These are phyloP conservation scores for Luperina testacea DNA, from an alignment of 2,888 invertebrate genomes.

Conservation along the genomic window DNA sequence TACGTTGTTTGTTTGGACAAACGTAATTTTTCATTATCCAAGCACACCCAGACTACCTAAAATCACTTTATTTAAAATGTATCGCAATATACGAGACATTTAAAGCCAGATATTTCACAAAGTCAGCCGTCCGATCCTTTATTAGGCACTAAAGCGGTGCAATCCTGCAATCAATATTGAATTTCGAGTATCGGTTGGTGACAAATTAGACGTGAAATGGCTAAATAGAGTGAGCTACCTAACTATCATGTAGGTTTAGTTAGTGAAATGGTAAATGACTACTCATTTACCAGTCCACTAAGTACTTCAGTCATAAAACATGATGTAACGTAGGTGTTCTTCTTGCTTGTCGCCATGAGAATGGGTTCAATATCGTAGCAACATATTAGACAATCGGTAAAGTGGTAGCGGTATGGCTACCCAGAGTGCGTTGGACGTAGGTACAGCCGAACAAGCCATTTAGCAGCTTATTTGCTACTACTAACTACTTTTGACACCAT, in stretches of 20 bases:
- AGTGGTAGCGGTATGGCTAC: too few relatives aligned
- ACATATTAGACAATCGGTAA: background rate
- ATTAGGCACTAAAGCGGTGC: constrained; percentile 57
- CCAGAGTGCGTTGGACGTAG: background rate
- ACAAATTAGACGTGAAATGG: constrained; percentile 65
- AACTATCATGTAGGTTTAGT: constrained; percentile 30
- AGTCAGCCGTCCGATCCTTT: constrained; percentile 58
- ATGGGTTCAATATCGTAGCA: too few relatives aligned
- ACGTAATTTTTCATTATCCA: constrained; percentile 1
- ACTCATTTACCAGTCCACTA: too few relatives aligned
- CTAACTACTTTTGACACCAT: background rate
- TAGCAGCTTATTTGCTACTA: background rate
- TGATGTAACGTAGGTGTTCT: background rate
- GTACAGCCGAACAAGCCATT: background rate
- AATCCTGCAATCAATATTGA: constrained; percentile 68
- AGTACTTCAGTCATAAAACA: background rate
- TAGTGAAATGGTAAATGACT: background rate
- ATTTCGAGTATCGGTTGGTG: constrained; percentile 53
- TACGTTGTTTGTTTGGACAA: too few relatives aligned
- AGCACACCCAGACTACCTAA: background rate
- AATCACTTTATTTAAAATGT: constrained; percentile 20
- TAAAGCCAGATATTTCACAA: constrained; percentile 55
- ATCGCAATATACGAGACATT: constrained; percentile 31
- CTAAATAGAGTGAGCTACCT: constrained; percentile 45
- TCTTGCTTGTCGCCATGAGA: background rate